Conservation (phyloP, 1,140 invertebrate genomes). For the Formica selysi region DNA sequence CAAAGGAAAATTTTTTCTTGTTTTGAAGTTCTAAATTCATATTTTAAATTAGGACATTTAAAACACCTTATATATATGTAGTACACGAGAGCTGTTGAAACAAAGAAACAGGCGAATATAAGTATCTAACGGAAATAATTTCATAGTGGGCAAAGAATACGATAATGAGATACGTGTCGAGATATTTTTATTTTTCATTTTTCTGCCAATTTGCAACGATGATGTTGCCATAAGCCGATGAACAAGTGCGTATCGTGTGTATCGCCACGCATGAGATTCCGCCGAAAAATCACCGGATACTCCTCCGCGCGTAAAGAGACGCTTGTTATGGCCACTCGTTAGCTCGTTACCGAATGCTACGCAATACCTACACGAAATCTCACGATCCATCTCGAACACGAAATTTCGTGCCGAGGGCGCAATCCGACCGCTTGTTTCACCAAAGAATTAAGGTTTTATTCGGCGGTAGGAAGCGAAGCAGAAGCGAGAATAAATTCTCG, state of each 20-base stretch:
- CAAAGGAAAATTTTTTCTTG: no score
- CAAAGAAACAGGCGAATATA: constrained; percentile 11
- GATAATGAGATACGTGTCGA: constrained; percentile 37
- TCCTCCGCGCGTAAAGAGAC: constrained; percentile 47
- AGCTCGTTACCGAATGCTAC: constrained; percentile 54
- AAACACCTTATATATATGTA: no score
- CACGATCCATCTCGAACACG: constrained; percentile 52
- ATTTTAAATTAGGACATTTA: no score
- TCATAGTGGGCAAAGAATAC: background rate
- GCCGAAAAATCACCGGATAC: constrained; percentile 46
- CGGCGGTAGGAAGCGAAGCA: background rate
- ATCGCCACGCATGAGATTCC: constrained; percentile 25
- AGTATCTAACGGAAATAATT: constrained; percentile 39
- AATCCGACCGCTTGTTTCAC: constrained; percentile 59
- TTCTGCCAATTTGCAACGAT: constrained; percentile 32
- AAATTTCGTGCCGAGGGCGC: constrained; percentile 37
- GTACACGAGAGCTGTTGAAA: constrained; percentile 13
- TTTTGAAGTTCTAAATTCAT: no score
- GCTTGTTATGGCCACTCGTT: constrained; percentile 54
- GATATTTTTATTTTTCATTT: background rate
- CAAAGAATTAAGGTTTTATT: constrained; percentile 73
- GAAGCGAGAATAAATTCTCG: constrained; percentile 66
- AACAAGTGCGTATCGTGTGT: constrained; percentile 42
- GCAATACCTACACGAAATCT: constrained; percentile 53
- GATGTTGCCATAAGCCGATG: constrained; percentile 27